A percentile compares a stretch with the other conserved stretches of the same genome.
Conservation (phyloP, 2,888 invertebrate species). For the Brachynemurus nebulosus region DNA sequence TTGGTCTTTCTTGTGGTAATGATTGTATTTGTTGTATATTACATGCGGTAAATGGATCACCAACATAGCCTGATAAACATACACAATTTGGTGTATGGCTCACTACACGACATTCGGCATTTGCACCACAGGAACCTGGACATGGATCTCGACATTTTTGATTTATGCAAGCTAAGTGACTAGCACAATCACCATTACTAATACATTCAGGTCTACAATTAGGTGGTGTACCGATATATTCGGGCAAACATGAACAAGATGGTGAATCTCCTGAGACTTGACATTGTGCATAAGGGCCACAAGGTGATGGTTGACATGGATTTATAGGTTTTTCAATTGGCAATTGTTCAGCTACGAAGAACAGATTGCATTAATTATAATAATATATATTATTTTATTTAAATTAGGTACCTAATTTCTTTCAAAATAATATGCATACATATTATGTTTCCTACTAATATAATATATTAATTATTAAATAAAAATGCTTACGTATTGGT, state of each 20-base stretch:
- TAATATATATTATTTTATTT: too few relatives aligned
- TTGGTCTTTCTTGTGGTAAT: slow-evolving; percentile 20
- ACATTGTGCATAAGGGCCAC: slow-evolving; percentile 67
- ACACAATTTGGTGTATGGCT: slow-evolving; percentile 61
- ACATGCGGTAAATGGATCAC: slow-evolving; percentile 65
- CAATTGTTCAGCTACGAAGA: slow-evolving; percentile 21
- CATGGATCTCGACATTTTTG: slow-evolving; percentile 67
- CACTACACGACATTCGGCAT: slow-evolving; percentile 59
- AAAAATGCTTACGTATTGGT: slow-evolving; percentile 33
- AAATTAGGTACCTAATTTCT: too few relatives aligned
- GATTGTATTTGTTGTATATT: slow-evolving; percentile 11
- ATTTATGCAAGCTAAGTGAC: slow-evolving; percentile 55
- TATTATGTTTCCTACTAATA: too few relatives aligned
- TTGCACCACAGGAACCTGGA: slow-evolving; percentile 52
- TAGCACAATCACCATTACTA: slow-evolving; percentile 59
- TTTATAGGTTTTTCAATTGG: slow-evolving; percentile 35
- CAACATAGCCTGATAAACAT: slow-evolving; percentile 50
- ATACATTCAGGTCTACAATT: slow-evolving; percentile 70
- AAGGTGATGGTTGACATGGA: slow-evolving; percentile 66
- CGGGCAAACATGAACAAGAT: slow-evolving; percentile 58
- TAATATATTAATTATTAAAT: too few relatives aligned
- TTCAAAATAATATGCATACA: too few relatives aligned
- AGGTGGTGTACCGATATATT: slow-evolving; percentile 55
- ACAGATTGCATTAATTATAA: neutral
- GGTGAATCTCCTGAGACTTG: slow-evolving; percentile 49